Conservation (phyloP, 2,113 vertebrate genomes). For the Cynocephalus volans region DNA sequence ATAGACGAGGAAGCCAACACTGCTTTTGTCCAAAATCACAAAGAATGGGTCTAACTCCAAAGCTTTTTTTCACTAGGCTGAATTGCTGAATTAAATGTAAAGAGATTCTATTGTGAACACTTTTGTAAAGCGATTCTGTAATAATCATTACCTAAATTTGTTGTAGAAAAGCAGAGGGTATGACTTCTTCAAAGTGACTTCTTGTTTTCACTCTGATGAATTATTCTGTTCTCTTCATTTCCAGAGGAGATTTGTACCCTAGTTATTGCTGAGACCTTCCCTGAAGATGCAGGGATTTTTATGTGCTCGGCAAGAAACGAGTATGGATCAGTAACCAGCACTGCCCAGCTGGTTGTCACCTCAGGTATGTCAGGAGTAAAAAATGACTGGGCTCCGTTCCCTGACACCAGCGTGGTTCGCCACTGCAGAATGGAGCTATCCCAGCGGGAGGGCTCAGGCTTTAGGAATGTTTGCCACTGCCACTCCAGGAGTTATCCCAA, state of each 20-base stretch:
- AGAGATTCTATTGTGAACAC: neutral
- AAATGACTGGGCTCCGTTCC: neutral
- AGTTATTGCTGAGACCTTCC: slow-evolving; percentile 97
- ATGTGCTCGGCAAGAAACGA: slow-evolving; percentile 94
- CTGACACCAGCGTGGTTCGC: neutral
- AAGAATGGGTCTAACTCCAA: neutral
- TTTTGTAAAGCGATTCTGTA: neutral
- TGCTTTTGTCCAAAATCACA: neutral
- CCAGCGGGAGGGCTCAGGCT: neutral
- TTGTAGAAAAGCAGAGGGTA: neutral
- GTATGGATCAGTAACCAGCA: slow-evolving; percentile 93
- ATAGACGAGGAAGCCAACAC: neutral
- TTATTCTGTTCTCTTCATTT: slow-evolving; percentile 77
- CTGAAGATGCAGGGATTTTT: slow-evolving; percentile 97
- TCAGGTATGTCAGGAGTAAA: slow-evolving; percentile 89
- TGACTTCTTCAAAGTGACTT: neutral
- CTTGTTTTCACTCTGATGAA: neutral
- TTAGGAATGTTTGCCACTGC: neutral
- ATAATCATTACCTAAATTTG: neutral
- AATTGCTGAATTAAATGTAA: neutral
- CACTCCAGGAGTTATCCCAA: neutral
- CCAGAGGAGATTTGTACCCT: slow-evolving; percentile 99
- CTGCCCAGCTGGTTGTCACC: slow-evolving; percentile 92
- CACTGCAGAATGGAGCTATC: neutral
- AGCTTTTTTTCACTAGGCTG: neutral